A percentile compares a stretch with the other conserved stretches of the same genome.
Conservation (phyloP, 2,113 vertebrate genomes). For the Puntigrus tetrazona region DNA sequence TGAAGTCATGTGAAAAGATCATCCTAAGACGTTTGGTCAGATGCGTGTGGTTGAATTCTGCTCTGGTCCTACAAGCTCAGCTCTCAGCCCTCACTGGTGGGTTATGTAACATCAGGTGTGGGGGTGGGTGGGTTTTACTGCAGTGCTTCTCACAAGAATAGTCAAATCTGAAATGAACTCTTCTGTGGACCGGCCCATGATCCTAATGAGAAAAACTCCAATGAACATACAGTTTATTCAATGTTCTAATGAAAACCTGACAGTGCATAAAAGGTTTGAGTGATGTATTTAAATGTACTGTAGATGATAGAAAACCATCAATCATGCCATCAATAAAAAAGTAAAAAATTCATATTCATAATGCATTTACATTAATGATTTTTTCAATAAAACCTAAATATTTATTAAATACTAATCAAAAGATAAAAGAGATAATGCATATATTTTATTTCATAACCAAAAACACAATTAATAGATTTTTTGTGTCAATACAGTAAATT, state of each 20-base stretch:
- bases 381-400: too few relatives aligned
- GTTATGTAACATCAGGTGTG: conserved; percentile 9
- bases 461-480: too few relatives aligned
- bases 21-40: neutral
- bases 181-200: neutral
- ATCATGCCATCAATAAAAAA: too few relatives aligned
- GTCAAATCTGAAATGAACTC: neutral
- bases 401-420: too few relatives aligned
- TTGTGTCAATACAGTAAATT: too few relatives aligned
- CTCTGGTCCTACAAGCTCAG: neutral
- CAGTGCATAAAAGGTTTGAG: neutral
- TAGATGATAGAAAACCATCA: neutral
- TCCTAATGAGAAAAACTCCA: neutral
- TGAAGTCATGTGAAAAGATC: neutral
- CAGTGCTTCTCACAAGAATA: neutral
- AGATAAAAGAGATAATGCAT: neutral
- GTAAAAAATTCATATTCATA: too few relatives aligned
- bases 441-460: neutral
- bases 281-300: neutral
- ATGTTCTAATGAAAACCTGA: neutral
- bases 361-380: too few relatives aligned
- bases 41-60: neutral
- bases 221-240: neutral
- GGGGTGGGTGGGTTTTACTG: neutral
- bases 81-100: neutral